These are phyloP conservation scores for Blennius ocellaris DNA, from an alignment of 2,113 vertebrate genomes.

Conservation along the genomic window DNA sequence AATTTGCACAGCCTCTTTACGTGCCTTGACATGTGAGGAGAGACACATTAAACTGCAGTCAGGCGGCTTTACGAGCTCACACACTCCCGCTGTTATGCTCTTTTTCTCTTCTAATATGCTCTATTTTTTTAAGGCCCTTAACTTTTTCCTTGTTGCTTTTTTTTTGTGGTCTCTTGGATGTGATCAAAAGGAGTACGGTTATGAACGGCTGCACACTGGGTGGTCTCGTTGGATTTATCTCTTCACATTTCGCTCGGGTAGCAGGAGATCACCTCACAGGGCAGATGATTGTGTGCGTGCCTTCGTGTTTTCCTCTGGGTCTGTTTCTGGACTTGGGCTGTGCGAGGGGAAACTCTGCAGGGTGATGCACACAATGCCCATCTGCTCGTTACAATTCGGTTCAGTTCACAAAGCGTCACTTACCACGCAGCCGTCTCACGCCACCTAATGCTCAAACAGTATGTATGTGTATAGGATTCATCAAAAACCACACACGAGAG, in stretches of 20 bases:
- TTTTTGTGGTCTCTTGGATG: conserved; percentile 36
- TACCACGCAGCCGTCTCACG: no score
- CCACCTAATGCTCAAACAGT: no score
- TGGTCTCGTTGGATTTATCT: conserved; percentile 49
- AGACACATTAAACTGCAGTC: conserved; percentile 44
- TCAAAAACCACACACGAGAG: no score
- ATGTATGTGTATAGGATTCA: no score
- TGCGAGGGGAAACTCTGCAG: conserved; percentile 36
- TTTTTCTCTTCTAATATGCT: conserved; percentile 27
- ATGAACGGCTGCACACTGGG: conserved; percentile 28
- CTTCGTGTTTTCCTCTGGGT: conserved; percentile 22
- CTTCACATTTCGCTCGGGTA: conserved; percentile 27
- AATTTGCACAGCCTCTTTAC: conserved; percentile 59
- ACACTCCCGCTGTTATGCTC: conserved; percentile 36
- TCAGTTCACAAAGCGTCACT: no score
- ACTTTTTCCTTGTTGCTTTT: conserved; percentile 5
- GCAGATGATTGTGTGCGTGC: conserved; percentile 28
- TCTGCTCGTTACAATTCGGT: conserved; percentile 46
- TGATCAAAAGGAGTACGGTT: conserved; percentile 20
- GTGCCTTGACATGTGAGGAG: conserved; percentile 41
- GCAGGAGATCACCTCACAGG: conserved; percentile 32
- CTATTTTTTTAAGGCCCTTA: conserved; percentile 27
- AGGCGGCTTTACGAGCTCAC: conserved; percentile 38
- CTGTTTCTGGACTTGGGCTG: conserved; percentile 22
- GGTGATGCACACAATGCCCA: conserved; percentile 52